Evolutionary conservation across 1,140 invertebrate species (phyloP).

Genomic region (Epicauta chinensis): DNA sequence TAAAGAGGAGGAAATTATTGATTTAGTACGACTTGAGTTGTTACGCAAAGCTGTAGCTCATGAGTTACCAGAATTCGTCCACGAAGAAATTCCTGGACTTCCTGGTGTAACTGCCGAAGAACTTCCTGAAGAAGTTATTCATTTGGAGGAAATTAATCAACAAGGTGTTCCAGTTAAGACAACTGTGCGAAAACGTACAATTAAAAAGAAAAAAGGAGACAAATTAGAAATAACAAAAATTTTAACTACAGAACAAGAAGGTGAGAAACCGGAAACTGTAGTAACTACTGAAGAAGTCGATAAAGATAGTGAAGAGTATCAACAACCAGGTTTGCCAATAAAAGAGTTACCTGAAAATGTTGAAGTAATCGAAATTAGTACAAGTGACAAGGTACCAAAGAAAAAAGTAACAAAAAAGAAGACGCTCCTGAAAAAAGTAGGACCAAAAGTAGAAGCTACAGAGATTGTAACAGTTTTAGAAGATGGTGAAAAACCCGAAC

Average conservation of each 20-base stretch:
- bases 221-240: conserved; percentile 35
- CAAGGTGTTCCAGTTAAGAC: conserved; percentile 31
- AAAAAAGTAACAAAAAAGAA: conserved; percentile 18
- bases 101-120: conserved; percentile 35
- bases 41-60: conserved; percentile 25
- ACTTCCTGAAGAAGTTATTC: conserved; percentile 16
- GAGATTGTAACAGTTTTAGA: conserved; percentile 46
- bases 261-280: conserved; percentile 38
- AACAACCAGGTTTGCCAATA: conserved; percentile 17
- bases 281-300: conserved; percentile 23
- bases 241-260: conserved; percentile 40
- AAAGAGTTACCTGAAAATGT: conserved; percentile 37
- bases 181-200: conserved; percentile 36
- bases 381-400: conserved; percentile 35
- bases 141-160: conserved; percentile 29
- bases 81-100: conserved; percentile 10
- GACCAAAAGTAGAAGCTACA: conserved; percentile 39
- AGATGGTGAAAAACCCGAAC: conserved; percentile 41
- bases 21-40: neutral
- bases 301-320: conserved; percentile 27
- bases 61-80: conserved; percentile 25
- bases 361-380: conserved; percentile 38
- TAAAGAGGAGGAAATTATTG: conserved; percentile 11
- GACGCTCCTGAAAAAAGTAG: conserved; percentile 6
- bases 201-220: conserved; percentile 35